A percentile compares a stretch with the other conserved stretches of the same genome.
phyloP scores from a whole-genome alignment of 92 coral and sea anemone genomes.

The Epizoanthus rinbou region DNA sequence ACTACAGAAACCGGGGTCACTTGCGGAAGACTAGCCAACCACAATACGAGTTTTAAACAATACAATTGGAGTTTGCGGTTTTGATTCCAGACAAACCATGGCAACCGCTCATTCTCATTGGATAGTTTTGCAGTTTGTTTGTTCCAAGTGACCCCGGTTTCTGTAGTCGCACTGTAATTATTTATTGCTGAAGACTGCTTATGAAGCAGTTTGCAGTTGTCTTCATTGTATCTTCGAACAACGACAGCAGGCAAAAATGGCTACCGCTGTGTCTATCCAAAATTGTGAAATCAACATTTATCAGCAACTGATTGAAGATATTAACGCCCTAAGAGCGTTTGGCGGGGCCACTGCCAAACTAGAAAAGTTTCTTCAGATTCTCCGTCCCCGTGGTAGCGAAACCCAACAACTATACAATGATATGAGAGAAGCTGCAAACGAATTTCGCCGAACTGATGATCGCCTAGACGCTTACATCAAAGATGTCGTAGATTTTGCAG shows the following conservation, averaged over 20 bases:
- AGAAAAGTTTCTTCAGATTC: neutral
- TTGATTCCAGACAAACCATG: too few relatives aligned
- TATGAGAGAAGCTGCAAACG: neutral
- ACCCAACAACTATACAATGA: neutral
- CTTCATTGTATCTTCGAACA: too few relatives aligned
- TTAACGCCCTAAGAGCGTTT: neutral
- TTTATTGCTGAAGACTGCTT: too few relatives aligned
- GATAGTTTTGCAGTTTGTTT: too few relatives aligned
- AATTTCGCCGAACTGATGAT: conserved; percentile 16
- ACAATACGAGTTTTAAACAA: too few relatives aligned
- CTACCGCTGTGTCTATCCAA: neutral
- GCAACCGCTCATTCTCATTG: too few relatives aligned
- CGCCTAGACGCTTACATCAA: neutral
- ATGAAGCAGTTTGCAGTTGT: too few relatives aligned
- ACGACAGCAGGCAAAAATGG: neutral
- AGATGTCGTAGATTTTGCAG: neutral
- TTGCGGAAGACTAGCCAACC: too few relatives aligned
- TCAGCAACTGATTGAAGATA: neutral
- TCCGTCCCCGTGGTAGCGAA: conserved; percentile 20
- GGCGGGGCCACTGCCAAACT: neutral
- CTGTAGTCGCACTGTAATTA: too few relatives aligned
- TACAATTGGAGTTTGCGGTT: too few relatives aligned
- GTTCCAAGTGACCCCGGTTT: too few relatives aligned
- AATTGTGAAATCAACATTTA: neutral
- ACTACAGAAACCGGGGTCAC: too few relatives aligned